Evolutionary conservation across 2,113 vertebrate species (phyloP).

Genomic region (Dendrocopos noguchii): DNA sequence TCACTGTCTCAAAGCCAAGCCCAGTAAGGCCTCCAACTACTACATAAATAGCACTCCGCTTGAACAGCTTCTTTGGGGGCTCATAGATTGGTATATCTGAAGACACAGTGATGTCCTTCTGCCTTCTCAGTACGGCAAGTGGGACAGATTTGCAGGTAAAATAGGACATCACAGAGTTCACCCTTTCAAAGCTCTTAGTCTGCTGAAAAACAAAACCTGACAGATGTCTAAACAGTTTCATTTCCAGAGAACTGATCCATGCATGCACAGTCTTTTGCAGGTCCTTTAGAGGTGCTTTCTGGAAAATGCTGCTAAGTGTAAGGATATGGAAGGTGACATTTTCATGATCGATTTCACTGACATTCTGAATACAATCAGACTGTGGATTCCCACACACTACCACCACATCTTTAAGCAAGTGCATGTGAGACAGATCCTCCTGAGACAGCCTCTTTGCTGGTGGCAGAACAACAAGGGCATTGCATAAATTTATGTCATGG

Average conservation of each 20-base stretch:
- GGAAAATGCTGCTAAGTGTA: constrained; percentile 72
- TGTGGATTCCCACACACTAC: constrained; percentile 72
- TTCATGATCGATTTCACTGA: constrained; percentile 56
- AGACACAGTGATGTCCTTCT: neutral
- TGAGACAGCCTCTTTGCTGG: constrained; percentile 59
- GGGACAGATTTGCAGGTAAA: constrained; percentile 69
- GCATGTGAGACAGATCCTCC: constrained; percentile 18
- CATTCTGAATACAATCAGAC: constrained; percentile 3
- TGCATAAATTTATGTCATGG: constrained; percentile 44
- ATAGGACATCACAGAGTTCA: constrained; percentile 69
- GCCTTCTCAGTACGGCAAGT: constrained; percentile 66
- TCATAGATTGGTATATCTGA: constrained; percentile 71
- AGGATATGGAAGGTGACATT: constrained; percentile 73
- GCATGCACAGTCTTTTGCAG: constrained; percentile 53
- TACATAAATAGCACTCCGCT: constrained; percentile 77
- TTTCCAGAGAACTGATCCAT: constrained; percentile 78
- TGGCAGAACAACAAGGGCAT: constrained; percentile 79
- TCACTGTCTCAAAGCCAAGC: constrained; percentile 88
- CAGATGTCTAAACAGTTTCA: constrained; percentile 9
- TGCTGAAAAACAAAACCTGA: constrained; percentile 50
- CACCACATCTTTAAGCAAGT: constrained; percentile 72
- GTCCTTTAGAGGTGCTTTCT: constrained; percentile 75
- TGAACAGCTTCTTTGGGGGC: constrained; percentile 72
- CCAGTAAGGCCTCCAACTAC: constrained; percentile 86
- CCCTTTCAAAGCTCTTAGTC: neutral